Evolutionary conservation across 2,888 invertebrate genomes (phyloP).

Genomic region (Spicauda simplicius): DNA sequence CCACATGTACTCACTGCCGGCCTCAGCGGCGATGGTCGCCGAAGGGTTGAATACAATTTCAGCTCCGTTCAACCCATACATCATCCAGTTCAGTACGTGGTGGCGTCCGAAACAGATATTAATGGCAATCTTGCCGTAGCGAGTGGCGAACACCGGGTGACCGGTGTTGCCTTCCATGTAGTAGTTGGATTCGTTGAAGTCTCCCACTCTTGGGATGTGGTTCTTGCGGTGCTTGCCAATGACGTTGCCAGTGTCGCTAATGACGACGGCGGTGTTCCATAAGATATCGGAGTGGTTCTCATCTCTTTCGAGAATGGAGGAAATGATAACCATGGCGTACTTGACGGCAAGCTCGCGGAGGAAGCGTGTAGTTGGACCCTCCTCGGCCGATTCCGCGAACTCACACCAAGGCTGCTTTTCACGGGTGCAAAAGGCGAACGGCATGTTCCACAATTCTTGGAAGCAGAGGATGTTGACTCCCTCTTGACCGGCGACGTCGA

Average conservation of each 20-base stretch:
- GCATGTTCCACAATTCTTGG: conserved; percentile 99
- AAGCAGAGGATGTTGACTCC: conserved; percentile 96
- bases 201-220: conserved; percentile 98
- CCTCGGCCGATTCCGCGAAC: conserved; percentile 96
- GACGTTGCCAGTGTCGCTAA: conserved; percentile 94
- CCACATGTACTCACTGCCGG: conserved; percentile 95
- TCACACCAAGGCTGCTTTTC: conserved; percentile 99
- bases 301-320: conserved; percentile 97
- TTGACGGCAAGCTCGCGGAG: conserved; percentile 91
- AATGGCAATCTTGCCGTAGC: conserved; percentile 95
- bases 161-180: conserved; percentile 98
- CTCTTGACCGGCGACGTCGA: conserved; percentile 91
- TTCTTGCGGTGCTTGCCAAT: conserved; percentile 99
- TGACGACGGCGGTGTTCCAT: conserved; percentile 98
- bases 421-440: conserved; percentile 98
- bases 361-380: conserved; percentile 94
- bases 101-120: conserved; percentile 99
- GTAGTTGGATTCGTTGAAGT: conserved; percentile 99
- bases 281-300: conserved; percentile 92
- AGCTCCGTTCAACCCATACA: conserved; percentile 98
- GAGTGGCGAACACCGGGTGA: conserved; percentile 96
- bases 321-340: conserved; percentile 97
- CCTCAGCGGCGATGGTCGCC: conserved; percentile 92
- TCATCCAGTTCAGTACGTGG: conserved; percentile 99
- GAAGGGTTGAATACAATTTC: conserved; percentile 99